These are phyloP conservation scores for Dryobotodes eremita DNA, from an alignment of 2,888 invertebrate species.

Conservation along the genomic window DNA sequence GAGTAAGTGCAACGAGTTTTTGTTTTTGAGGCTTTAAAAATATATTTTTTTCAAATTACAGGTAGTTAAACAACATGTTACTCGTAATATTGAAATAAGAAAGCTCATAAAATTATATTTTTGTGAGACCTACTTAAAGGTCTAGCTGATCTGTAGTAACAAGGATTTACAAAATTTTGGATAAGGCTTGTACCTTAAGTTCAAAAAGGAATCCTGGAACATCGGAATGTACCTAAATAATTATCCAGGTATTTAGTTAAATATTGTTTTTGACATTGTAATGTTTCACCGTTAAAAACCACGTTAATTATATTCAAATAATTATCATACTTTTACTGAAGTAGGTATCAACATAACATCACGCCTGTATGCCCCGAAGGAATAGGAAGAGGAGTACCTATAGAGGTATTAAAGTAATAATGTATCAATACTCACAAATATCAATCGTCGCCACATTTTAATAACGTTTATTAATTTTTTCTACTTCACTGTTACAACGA, in stretches of 20 bases:
- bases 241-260: neutral
- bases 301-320: neutral
- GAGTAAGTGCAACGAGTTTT: neutral
- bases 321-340: neutral
- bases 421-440: constrained; percentile 64
- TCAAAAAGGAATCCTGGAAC: neutral
- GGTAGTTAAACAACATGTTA: neutral
- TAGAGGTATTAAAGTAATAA: neutral
- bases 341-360: too few species aligned
- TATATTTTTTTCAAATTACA: neutral
- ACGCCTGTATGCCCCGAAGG: too few species aligned
- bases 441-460: constrained; percentile 77
- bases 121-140: neutral
- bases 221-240: neutral
- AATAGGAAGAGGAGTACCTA: too few species aligned
- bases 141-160: neutral
- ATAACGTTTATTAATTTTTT: constrained; percentile 46
- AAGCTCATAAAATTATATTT: neutral
- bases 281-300: too few species aligned
- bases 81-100: too few species aligned
- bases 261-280: neutral
- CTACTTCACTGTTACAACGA: constrained; percentile 67
- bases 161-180: constrained; percentile 4
- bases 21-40: neutral
- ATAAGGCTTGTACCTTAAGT: neutral